phyloP scores from a whole-genome alignment of 2,888 invertebrate species.

The Liposcelis brunnea region DNA sequence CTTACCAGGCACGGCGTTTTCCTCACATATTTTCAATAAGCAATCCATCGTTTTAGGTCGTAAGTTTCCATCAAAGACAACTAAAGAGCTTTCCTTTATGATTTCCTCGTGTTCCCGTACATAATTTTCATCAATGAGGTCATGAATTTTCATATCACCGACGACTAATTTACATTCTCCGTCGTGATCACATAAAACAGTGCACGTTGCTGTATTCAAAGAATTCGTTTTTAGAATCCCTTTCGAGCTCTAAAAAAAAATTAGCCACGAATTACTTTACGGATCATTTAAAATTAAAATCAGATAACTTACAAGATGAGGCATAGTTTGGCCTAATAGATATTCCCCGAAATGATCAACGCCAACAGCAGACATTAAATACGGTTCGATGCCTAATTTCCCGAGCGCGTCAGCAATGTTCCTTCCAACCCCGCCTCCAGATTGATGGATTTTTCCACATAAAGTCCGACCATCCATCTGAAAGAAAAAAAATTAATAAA shows the following conservation, averaged over 20 bases:
- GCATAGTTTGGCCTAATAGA: slow-evolving; percentile 22
- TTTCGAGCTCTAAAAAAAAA: background rate
- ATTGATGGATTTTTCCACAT: slow-evolving; percentile 40
- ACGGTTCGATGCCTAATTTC: slow-evolving; percentile 42
- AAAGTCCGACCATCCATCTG: slow-evolving; percentile 70
- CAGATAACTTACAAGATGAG: slow-evolving; percentile 16
- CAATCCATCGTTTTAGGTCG: slow-evolving; percentile 45
- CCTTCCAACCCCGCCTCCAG: slow-evolving; percentile 79
- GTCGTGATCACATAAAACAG: background rate
- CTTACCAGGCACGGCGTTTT: slow-evolving; percentile 50
- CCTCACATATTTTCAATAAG: slow-evolving; percentile 40
- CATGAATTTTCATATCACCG: background rate
- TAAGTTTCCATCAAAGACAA: slow-evolving; percentile 75
- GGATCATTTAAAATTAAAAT: background rate
- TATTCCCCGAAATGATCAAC: slow-evolving; percentile 40
- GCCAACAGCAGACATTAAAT: slow-evolving; percentile 62
- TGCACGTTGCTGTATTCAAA: background rate
- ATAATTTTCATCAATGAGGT: slow-evolving; percentile 24
- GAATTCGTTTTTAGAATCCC: no score
- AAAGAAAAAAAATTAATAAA: slow-evolving; percentile 16
- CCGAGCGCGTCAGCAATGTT: slow-evolving; percentile 79
- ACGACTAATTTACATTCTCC: background rate
- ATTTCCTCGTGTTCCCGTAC: slow-evolving; percentile 39
- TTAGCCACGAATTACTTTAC: no score
- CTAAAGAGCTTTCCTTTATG: slow-evolving; percentile 46